Evolutionary conservation across 2,113 vertebrate species (phyloP).

Genomic region (Catagonus wagneri): DNA sequence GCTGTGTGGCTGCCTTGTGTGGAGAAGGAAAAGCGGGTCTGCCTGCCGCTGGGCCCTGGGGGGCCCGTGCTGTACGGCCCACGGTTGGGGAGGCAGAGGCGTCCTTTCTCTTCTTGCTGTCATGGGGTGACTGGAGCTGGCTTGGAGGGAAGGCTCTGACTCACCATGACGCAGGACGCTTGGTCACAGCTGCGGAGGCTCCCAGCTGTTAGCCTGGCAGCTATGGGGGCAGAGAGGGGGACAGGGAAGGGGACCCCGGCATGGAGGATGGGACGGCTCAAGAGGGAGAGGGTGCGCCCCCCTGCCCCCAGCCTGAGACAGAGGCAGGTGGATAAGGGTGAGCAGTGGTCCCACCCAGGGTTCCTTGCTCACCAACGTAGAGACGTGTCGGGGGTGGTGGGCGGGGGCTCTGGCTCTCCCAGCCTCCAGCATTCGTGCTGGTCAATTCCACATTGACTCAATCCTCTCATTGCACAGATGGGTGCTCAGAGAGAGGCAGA

Average conservation of each 20-base stretch:
- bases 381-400: background rate
- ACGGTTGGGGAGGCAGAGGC: background rate
- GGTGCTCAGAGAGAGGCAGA: background rate
- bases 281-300: background rate
- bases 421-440: fast-evolving
- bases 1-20: background rate
- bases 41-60: background rate
- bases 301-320: background rate
- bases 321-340: background rate
- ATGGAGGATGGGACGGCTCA: background rate
- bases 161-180: constrained; percentile 53
- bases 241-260: background rate
- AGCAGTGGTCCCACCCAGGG: background rate
- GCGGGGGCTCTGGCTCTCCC: background rate
- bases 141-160: constrained; percentile 45
- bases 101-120: background rate
- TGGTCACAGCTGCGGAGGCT: background rate
- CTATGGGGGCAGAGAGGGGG: background rate
- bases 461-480: background rate
- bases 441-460: background rate
- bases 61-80: background rate
- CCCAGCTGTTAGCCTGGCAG: constrained; percentile 17
- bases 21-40: background rate
- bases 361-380: background rate
- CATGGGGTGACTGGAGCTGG: background rate